Base-by-base conservation (phyloP, 2,113 vertebrate genomes). In the Neogobius melanostomus region DNA sequence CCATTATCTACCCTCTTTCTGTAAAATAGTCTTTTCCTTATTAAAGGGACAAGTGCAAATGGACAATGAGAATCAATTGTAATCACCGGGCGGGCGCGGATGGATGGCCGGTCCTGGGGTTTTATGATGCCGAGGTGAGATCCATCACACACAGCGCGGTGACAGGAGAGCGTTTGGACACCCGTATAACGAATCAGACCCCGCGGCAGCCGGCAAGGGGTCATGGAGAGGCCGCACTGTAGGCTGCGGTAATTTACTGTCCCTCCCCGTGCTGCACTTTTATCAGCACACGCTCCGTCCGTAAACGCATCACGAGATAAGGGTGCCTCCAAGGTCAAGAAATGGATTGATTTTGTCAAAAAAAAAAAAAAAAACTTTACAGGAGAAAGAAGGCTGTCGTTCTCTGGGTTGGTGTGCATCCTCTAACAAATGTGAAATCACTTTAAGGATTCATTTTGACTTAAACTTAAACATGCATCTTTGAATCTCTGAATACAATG, bases 11-110 rank as follows among this genome's bases (percentile, higher is more conserved):
- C 73, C 72, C 66, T 68, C 60, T 64, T 36, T 36, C 28, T 36
- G 28, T 28, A 71, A 75, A 76, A 81, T 71, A 67, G 59, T 66
- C 75, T 81, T 77, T 84, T 52, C 67, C 51, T 64, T 74, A 74
- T 81, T 82, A 74, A 59, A 60, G 69, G 74, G 69, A 86, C 82
- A 75, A 82, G 63, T 76, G 36, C 69, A 69, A 75, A 81, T 0
- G 7, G 64, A 85, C 69, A 85, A 77, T 71, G 60, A 63, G 53
- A 79, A 81, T 81, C 73, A 59, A 77, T 69, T 50, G 63, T 61
- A 61, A 77, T 77, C 72, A 78, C 64, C 14, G 44, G 68, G 52
- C 6, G 42, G 75, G 82, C 74, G 12, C 15, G 77, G 49, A 53
- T 74, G 48, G 79, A 85, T 73, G 54, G 57, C 48, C 47, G 42